These are phyloP conservation scores for Saccostrea cuccullata DNA, from an alignment of 1,140 invertebrate species.

Conservation along the genomic window DNA sequence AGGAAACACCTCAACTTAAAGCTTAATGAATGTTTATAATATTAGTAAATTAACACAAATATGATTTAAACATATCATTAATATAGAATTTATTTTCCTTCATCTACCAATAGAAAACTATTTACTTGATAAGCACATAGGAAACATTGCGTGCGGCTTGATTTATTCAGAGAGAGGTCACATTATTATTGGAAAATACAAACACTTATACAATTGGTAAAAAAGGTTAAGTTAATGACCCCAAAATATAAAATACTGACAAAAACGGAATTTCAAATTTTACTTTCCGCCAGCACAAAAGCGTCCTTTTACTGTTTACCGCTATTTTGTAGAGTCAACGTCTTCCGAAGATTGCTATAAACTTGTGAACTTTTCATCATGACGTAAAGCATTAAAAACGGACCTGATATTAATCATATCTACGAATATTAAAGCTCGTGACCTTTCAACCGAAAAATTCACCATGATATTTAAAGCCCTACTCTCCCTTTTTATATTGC, in stretches of 20 bases:
- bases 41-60: no score
- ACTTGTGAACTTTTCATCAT: conserved; percentile 13
- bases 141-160: not conserved
- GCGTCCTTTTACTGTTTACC: not conserved
- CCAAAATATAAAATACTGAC: not conserved
- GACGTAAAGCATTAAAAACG: conserved; percentile 9
- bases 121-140: not conserved
- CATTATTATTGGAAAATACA: not conserved
- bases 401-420: not conserved
- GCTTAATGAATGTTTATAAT: no score
- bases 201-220: not conserved
- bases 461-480: not conserved
- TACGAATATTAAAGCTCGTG: not conserved
- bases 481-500: not conserved
- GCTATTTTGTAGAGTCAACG: not conserved
- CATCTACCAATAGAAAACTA: not conserved
- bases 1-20: no score
- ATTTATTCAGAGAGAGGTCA: not conserved
- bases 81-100: not conserved
- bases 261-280: not conserved
- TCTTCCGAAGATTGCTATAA: not conserved
- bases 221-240: not conserved
- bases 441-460: not conserved
- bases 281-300: not conserved
- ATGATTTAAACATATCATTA: not conserved